phyloP scores from a whole-genome alignment of 2,888 invertebrate species.

The Gordius sp. region DNA sequence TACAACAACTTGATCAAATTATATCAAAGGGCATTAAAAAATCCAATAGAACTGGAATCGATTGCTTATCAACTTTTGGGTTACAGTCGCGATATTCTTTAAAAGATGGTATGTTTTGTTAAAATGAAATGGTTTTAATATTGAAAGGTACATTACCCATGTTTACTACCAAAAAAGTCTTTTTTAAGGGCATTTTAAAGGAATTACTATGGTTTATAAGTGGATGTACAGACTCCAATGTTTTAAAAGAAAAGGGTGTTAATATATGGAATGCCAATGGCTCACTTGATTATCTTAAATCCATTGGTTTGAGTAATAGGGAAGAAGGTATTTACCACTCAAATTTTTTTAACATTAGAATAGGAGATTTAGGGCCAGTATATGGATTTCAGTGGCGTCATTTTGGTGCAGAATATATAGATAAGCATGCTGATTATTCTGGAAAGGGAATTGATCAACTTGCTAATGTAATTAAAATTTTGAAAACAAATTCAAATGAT shows the following conservation, averaged over 20 bases:
- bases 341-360: conserved; percentile 13
- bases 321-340: conserved; percentile 41
- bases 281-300: conserved; percentile 59
- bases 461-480: conserved; percentile 44
- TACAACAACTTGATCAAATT: neutral
- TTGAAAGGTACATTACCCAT: conserved; percentile 43
- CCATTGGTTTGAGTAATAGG: conserved; percentile 49
- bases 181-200: conserved; percentile 62
- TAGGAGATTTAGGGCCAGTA: conserved; percentile 71
- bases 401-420: conserved; percentile 62
- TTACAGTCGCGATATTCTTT: conserved; percentile 9
- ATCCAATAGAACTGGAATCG: conserved; percentile 11
- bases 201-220: conserved; percentile 78
- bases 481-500: conserved; percentile 51
- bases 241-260: conserved; percentile 47
- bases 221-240: conserved; percentile 62
- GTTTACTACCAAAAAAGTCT: conserved; percentile 74
- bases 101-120: neutral
- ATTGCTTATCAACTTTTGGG: conserved; percentile 13
- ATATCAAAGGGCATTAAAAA: neutral
- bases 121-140: neutral
- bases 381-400: conserved; percentile 98
- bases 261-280: conserved; percentile 92
- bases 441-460: conserved; percentile 69
- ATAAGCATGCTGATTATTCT: conserved; percentile 52